Evolutionary conservation across 1,140 invertebrate genomes (phyloP).

Genomic region (Neuroterus valhalla): DNA sequence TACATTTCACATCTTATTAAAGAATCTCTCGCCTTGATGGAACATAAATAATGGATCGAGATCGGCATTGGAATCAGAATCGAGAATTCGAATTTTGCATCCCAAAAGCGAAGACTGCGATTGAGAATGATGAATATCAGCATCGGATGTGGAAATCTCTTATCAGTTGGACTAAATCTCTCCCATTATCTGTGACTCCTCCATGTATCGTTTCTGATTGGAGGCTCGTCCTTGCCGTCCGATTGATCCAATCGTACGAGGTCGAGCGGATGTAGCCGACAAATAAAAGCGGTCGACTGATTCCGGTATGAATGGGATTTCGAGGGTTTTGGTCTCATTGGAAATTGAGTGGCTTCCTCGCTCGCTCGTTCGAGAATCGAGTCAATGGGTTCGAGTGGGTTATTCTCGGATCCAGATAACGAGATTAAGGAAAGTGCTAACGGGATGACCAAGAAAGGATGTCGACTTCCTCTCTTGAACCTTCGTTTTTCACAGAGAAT

Average conservation of each 20-base stretch:
- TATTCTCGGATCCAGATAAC: conserved; percentile 46
- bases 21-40: too few relatives aligned
- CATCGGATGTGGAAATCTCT: neutral
- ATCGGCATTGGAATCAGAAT: too few relatives aligned
- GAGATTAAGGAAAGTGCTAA: conserved; percentile 28
- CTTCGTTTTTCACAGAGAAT: neutral
- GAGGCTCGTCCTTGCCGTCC: conserved; percentile 23
- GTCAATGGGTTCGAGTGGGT: conserved; percentile 45
- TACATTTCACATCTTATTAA: too few relatives aligned
- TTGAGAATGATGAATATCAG: neutral
- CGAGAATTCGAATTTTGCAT: too few relatives aligned
- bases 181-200: neutral
- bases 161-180: conserved; percentile 30
- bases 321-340: conserved; percentile 46
- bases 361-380: conserved; percentile 6
- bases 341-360: neutral
- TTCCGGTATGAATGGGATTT: conserved; percentile 42
- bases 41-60: too few relatives aligned
- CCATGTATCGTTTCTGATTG: conserved; percentile 22
- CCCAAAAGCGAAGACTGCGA: too few relatives aligned
- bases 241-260: conserved; percentile 30
- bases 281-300: conserved; percentile 28
- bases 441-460: conserved; percentile 33
- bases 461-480: conserved; percentile 40
- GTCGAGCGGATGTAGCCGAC: conserved; percentile 27